Evolutionary conservation across 2,888 invertebrate species (phyloP), one percentile per base, ranked within the genome.

Genomic region (Ophonus ardosiacus): DNA sequence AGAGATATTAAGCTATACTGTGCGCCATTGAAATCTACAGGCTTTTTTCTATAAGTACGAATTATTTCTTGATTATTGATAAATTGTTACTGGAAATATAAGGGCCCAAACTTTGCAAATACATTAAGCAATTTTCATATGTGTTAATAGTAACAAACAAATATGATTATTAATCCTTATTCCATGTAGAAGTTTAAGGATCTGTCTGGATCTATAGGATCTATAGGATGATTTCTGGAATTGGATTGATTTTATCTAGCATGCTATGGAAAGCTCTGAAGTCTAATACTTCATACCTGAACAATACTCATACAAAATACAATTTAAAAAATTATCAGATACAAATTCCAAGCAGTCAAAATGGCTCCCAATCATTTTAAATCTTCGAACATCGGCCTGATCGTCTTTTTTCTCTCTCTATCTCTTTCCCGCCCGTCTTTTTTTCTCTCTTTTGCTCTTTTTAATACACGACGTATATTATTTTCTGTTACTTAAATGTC

Each of bases 311-410:
- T 78, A 51, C 63, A 78, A 84, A 78, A 84, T 78, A 84, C 84
- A 84, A 84, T 84, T 84, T 76, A 84, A 84, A 84, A 63, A 84
- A 76, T 84, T 84, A 84, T 84, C 84, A 84, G 84, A 84, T 84
- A 84, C 76, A 84, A 84, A 84, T 84, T 78, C 84, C 63, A 17
- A 56, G 51, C 84, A 84, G 84, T 84, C 84, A 84, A 84, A 78
- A 84, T 84, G 84, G 78, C 84, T 78, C 43, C 84, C 84, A 84
- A 84, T 84, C 84, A 84, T 84, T 78, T 84, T 84, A 84, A 84
- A 84, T 84, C 84, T 84, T 84, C 84, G 84, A 71, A 61, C 78
- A 65, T 57, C 83, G 57, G 51, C 43, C 43, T 61, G 81, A 61
- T 65, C 61, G 74, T 83, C 56, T 71, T 74, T 83, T 83, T 84